Evolutionary conservation across 2,888 invertebrate genomes (phyloP).

Genomic region (Phalangium opilio): DNA sequence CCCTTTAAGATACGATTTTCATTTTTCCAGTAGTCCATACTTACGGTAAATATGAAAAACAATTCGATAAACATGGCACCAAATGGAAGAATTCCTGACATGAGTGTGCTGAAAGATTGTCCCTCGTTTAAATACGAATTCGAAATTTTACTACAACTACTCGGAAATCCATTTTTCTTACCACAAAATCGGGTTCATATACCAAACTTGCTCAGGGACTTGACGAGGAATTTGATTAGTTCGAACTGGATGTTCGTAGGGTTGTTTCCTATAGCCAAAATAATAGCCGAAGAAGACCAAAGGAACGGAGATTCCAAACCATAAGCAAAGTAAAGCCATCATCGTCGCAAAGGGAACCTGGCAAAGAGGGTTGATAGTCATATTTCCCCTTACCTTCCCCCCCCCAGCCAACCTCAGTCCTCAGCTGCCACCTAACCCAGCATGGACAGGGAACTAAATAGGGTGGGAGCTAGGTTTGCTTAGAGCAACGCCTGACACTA

Average conservation of each 20-base stretch:
- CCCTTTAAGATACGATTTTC: not conserved
- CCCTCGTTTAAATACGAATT: no score
- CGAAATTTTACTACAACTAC: no score
- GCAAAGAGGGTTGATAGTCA: conserved; percentile 6
- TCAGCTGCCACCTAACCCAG: no score
- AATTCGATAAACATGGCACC: conserved; percentile 97
- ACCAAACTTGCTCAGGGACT: conserved; percentile 94
- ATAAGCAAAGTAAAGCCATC: conserved; percentile 78
- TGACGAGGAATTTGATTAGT: conserved; percentile 97
- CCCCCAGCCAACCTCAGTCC: no score
- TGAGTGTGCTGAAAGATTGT: conserved; percentile 57
- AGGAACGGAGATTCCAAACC: conserved; percentile 97
- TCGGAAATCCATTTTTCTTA: no score
- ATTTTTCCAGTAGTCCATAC: conserved; percentile 16
- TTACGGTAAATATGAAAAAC: conserved; percentile 49
- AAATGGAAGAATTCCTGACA: conserved; percentile 98
- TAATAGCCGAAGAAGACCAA: conserved; percentile 94
- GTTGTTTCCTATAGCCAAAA: conserved; percentile 93
- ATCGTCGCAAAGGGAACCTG: conserved; percentile 83
- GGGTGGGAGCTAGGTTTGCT: no score
- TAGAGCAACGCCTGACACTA: no score
- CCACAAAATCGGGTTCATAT: conserved; percentile 62
- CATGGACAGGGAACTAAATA: no score
- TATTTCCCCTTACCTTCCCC: no score
- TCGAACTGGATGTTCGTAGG: conserved; percentile 89